A percentile compares a stretch with the other conserved stretches of the same genome.
phyloP scores from a whole-genome alignment of 1,140 invertebrate genomes.

The Drosophila simulans region DNA sequence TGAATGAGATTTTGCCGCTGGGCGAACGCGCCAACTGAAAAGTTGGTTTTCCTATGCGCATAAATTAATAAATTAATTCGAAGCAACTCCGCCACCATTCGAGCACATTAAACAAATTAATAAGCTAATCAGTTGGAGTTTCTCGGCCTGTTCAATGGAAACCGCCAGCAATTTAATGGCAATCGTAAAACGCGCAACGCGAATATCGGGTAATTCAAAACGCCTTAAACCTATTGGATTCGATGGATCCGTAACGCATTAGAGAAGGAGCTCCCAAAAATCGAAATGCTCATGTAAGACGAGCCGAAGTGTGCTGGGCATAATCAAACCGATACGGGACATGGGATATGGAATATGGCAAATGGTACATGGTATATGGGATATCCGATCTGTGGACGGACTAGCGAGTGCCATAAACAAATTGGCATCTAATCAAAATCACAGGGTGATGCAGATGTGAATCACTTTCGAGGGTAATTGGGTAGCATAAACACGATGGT shows the following conservation, averaged over 20 bases:
- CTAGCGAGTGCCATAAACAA: slow-evolving; percentile 43
- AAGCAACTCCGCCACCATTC: slow-evolving; percentile 15
- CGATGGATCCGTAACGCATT: slow-evolving; percentile 37
- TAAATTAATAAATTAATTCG: slow-evolving; percentile 67
- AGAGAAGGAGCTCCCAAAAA: slow-evolving; percentile 35
- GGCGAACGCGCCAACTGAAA: slow-evolving; percentile 26
- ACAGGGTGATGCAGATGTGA: slow-evolving; percentile 4
- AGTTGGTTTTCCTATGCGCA: slow-evolving; percentile 33
- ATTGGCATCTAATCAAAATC: slow-evolving; percentile 52
- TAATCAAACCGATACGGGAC: slow-evolving; percentile 38
- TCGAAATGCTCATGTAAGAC: slow-evolving; percentile 34
- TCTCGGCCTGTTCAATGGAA: slow-evolving; percentile 33
- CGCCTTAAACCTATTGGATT: slow-evolving; percentile 23
- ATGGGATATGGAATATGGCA: not conserved
- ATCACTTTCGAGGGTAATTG: slow-evolving; percentile 27
- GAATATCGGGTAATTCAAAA: slow-evolving; percentile 54
- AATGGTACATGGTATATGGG: not conserved
- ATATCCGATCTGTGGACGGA: slow-evolving; percentile 33
- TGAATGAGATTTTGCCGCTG: slow-evolving; percentile 52
- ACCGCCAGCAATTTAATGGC: slow-evolving; percentile 56
- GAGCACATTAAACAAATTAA: slow-evolving; percentile 61
- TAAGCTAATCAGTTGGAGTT: slow-evolving; percentile 52
- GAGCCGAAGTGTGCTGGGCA: slow-evolving; percentile 44
- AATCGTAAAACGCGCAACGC: slow-evolving; percentile 31
- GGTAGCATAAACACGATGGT: not conserved